Evolutionary conservation across 2,113 vertebrate genomes (phyloP), one percentile per base, ranked within the genome.

Genomic region (Terrapene triunguis): DNA sequence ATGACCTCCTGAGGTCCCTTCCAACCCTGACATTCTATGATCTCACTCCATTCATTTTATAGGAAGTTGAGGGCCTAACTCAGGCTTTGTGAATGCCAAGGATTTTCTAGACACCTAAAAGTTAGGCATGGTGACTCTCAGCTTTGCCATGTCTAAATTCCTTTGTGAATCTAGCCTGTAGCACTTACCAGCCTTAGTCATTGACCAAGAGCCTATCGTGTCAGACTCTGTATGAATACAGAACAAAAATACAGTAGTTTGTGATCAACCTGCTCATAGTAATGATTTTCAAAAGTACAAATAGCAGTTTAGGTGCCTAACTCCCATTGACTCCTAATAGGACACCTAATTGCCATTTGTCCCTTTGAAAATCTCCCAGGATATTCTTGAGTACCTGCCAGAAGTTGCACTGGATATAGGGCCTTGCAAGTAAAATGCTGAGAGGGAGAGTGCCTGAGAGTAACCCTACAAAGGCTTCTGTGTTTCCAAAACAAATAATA

Each of bases 401-500:
- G 38, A 95, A 62, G 6, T 21, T 92, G 82, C 88, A 95, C 94
- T 42, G 85, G 84, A 93, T 44, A 86, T 0, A 80, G 21, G 82
- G 89, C 95, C 83, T 87, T 78, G 38, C 82, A 95, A 88, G 53
- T 95, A 95, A 96, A 95, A 96, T 55, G 5, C 78, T 29, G 47
- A 95, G 51, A 92, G 53, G 91, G 44, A 85, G 92, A n/a, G 92
- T 95, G 89, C 79, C 90, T 85, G 96, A 97, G 93, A 95, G 96
- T 95, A 97, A 93, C 90, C 13, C 44, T 88, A 93, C 89, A 82
- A 95, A 85, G 80, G 48, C 47, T 95, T 62, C 72, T 12, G 11
- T 89, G 90, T 97, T 96, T 97, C 96, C 97, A 97, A 97, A 97
- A 97, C 97, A 96, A 97, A 96, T 88, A 95, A 92, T 85, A 97